A percentile compares a stretch with the other conserved stretches of the same genome.
Conservation (phyloP, 1,140 invertebrate species). For the Aphidius gifuensis region DNA sequence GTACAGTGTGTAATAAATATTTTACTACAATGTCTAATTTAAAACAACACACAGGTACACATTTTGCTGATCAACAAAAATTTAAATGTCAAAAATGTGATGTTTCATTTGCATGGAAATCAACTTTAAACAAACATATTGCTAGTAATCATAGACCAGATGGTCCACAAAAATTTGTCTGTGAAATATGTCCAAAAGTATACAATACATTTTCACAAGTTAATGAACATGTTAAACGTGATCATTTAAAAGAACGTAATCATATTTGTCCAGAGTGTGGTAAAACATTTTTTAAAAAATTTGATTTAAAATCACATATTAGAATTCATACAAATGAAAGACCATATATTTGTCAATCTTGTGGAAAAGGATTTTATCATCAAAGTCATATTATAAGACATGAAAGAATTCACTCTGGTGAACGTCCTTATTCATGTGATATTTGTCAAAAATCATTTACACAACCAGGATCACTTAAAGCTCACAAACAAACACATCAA, state of each 20-base stretch:
- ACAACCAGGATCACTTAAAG: slow-evolving; percentile 38
- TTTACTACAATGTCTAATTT: slow-evolving; percentile 46
- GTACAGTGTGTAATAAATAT: slow-evolving; percentile 41
- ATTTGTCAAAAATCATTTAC: slow-evolving; percentile 43
- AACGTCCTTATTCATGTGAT: slow-evolving; percentile 42
- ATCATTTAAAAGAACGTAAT: slow-evolving; percentile 45
- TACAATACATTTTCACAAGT: slow-evolving; percentile 46
- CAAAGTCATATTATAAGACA: slow-evolving; percentile 49
- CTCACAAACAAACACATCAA: slow-evolving; percentile 39
- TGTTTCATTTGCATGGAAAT: slow-evolving; percentile 48
- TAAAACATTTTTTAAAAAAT: slow-evolving; percentile 50
- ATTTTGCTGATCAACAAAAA: slow-evolving; percentile 46
- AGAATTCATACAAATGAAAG: slow-evolving; percentile 57
- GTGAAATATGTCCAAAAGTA: slow-evolving; percentile 47
- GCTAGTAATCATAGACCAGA: slow-evolving; percentile 41
- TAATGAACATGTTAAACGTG: slow-evolving; percentile 35
- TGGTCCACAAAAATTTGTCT: slow-evolving; percentile 44
- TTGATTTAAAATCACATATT: slow-evolving; percentile 48
- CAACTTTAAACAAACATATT: slow-evolving; percentile 48
- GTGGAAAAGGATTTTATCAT: slow-evolving; percentile 56
- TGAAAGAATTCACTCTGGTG: slow-evolving; percentile 50
- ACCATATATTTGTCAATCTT: slow-evolving; percentile 56
- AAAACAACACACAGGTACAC: slow-evolving; percentile 46
- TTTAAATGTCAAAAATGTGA: slow-evolving; percentile 48
- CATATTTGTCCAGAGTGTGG: slow-evolving; percentile 44